Evolutionary conservation across 2,888 invertebrate genomes (phyloP), one percentile per base, ranked within the genome.

Genomic region (Parochlus steinenii): DNA sequence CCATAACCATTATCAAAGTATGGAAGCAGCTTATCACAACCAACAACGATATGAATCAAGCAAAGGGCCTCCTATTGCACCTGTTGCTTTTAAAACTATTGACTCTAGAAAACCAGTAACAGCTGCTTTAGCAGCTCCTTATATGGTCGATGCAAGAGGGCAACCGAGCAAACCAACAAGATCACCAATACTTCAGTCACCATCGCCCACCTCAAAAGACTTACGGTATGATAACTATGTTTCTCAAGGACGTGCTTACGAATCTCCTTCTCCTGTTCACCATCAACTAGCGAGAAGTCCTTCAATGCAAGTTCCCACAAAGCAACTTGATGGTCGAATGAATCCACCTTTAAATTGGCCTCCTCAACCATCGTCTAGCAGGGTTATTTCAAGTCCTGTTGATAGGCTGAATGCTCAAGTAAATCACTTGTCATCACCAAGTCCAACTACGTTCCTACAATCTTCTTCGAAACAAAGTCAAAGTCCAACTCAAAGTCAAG

Each of bases 301-400:
- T 8, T n/a, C n/a, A n/a, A 19, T 25, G 6, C 25, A n/a, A 20
- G 31, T 20, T 5, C 31, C 20, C 6, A 11, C 16, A 5, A 10
- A 19, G 8, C 11, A 11, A 16, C n/a, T n/a, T 27, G 27, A 22
- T 24, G 36, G 33, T 11, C 14, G 34, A 16, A 45, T 45, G 44
- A 43, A 45, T 41, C 44, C 44, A 8, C 45, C 45, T 3, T 41
- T 40, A 24, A 40, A 40, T 17, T 45, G 45, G 45, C 42, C 43
- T 4, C 39, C 40, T 25, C 41, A 39, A 27, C 31, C 29, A 6
- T 15, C 39, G 22, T 31, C 22, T 11, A 11, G 26, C n/a, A 7
- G 12, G 12, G 5, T 6, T 11, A 11, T 11, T 11, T 26, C 6
- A 7, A 10, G 26, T 6, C 22, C 22, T 22, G 22, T 8, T 22